Base-by-base conservation (phyloP, 2,797 vertebrate species). In the Pipistrellus kuhlii region DNA sequence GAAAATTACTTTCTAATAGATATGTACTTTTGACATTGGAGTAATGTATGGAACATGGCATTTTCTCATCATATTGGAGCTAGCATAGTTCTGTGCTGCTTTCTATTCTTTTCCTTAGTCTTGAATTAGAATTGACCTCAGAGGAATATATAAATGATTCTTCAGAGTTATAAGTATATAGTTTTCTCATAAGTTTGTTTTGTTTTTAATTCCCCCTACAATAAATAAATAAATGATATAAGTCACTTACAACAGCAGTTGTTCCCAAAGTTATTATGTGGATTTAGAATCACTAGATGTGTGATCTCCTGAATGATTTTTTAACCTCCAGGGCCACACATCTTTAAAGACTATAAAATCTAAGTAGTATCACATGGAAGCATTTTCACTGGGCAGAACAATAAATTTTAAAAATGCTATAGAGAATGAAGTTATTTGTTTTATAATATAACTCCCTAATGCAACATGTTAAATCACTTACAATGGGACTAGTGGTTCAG, bases 241-340 rank as follows among this genome's bases (percentile, higher is more conserved):
- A 91, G 32, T 88, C 48, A 92, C 59, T 12, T 80, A 62, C 18
- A 91, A 93, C 2, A 90, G 75, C 30, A 91, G 48, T 94, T 88
- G 68, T 92, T 90, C 83, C 46, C 32, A 69, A 97, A 89, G 46
- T 86, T 95, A 85, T 72, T 91, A 59, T n/a, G 13, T 73, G n/a
- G 59, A 86, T 93, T 97, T 92, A 88, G 86, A 96, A 78, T 51
- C 15, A 57, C 76, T 62, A 85, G n/a, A n/a, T 53, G 55, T 88
- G 46, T 68, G 59, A 82, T 94, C 80, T 80, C 46, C 86, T 59
- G 95, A 92, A 93, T 92, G 83, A 88, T 88, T 94, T 93, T 92
- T 93, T 72, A 90, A 88, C 48, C 57, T 90, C 32, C 3, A 93
- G 77, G 59, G 66, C 32, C 66, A 77, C 17, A 66, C 41, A 66